A percentile compares a stretch with the other conserved stretches of the same genome.
phyloP scores from a whole-genome alignment of 1,140 invertebrate species.

The Drosophila subobscura region DNA sequence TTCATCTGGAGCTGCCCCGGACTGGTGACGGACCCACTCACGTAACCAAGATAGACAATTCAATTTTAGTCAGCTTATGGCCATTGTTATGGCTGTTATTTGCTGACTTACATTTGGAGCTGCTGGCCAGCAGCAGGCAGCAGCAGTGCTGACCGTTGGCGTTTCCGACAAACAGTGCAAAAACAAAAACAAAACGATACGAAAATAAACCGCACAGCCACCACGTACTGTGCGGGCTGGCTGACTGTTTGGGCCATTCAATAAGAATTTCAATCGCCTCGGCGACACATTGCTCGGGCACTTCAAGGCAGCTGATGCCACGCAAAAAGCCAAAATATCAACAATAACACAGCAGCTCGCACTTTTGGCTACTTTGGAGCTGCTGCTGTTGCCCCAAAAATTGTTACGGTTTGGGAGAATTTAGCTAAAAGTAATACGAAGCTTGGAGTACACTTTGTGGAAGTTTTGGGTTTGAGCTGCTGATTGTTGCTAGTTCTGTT shows the following conservation, averaged over 20 bases:
- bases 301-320: slow-evolving; percentile 67
- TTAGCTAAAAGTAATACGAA: slow-evolving; percentile 14
- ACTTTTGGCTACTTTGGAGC: slow-evolving; percentile 20
- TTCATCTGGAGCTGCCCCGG: slow-evolving; percentile 21
- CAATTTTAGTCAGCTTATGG: slow-evolving; percentile 57
- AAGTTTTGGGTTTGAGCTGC: background rate
- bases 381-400: slow-evolving; percentile 9
- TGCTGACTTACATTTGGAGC: slow-evolving; percentile 48
- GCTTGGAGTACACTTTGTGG: slow-evolving; percentile 1
- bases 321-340: slow-evolving; percentile 20
- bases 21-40: slow-evolving; percentile 28
- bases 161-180: slow-evolving; percentile 10
- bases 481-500: too few species aligned
- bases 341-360: slow-evolving; percentile 42
- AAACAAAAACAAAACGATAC: slow-evolving; percentile 14
- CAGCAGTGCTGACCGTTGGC: slow-evolving; percentile 47
- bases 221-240: slow-evolving; percentile 25
- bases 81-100: slow-evolving; percentile 43
- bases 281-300: slow-evolving; percentile 35
- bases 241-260: slow-evolving; percentile 20
- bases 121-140: background rate
- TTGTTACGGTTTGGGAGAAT: slow-evolving; percentile 25
- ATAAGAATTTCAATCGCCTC: slow-evolving; percentile 44
- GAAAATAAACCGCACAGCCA: slow-evolving; percentile 51
- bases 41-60: slow-evolving; percentile 50